Percentiles rank a stretch among this genome's conserved stretches.
These are phyloP conservation scores for Pardosa pseudoannulata DNA, from an alignment of 2,888 invertebrate genomes.

Conservation along the genomic window DNA sequence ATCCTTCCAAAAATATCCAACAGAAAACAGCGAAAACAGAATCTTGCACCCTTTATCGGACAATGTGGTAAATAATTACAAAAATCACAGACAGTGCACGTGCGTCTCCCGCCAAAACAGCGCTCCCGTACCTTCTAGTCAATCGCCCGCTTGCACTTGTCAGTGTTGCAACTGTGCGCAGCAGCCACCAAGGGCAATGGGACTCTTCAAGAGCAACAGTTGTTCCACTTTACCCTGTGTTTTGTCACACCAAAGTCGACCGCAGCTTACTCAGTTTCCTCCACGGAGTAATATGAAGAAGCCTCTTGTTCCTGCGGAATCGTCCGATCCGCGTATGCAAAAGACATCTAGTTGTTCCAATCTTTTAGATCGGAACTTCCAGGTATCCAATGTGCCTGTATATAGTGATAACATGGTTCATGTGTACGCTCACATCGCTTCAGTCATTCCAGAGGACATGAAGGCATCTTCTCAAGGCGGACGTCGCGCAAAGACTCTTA, in stretches of 20 bases:
- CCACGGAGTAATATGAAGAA: slow-evolving; percentile 23
- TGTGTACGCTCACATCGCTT: slow-evolving; percentile 56
- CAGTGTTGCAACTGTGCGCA: slow-evolving; percentile 21
- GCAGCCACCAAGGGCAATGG: neutral
- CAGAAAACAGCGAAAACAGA: slow-evolving; percentile 30
- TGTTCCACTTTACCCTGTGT: slow-evolving; percentile 56
- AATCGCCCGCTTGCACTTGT: slow-evolving; percentile 20
- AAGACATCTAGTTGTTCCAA: slow-evolving; percentile 66
- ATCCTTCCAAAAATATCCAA: slow-evolving; percentile 13
- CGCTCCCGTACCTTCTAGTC: slow-evolving; percentile 35
- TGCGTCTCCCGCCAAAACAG: slow-evolving; percentile 27
- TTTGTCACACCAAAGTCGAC: slow-evolving; percentile 58
- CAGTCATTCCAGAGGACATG: slow-evolving; percentile 51
- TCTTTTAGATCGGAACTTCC: slow-evolving; percentile 33
- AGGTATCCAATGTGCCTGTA: slow-evolving; percentile 49
- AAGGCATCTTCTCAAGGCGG: slow-evolving; percentile 47
- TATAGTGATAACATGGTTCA: slow-evolving; percentile 66
- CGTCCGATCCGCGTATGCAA: slow-evolving; percentile 34
- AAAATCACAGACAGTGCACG: slow-evolving; percentile 43
- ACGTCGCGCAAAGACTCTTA: slow-evolving; percentile 34
- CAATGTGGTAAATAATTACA: slow-evolving; percentile 34
- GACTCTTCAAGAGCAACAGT: slow-evolving; percentile 67
- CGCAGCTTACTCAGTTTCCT: slow-evolving; percentile 58
- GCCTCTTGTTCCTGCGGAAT: neutral
- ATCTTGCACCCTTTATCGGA: slow-evolving; percentile 36